Conservation (phyloP, 1,140 invertebrate genomes). For the Anagrus nilaparvatae region DNA sequence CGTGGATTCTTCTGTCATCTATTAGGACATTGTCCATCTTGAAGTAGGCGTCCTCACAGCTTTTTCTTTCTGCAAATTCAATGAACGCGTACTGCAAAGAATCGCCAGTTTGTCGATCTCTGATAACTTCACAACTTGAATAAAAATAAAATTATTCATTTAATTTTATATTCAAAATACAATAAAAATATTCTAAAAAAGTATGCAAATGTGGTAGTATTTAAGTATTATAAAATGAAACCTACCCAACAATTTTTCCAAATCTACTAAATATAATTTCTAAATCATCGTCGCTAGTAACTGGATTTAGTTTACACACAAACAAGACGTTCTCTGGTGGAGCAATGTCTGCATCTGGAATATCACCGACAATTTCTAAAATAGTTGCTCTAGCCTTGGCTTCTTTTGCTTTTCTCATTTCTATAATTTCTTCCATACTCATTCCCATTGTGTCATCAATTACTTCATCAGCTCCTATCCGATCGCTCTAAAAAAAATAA, state of each 20-base stretch:
- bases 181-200: conserved; percentile 15
- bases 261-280: conserved; percentile 98
- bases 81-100: conserved; percentile 99
- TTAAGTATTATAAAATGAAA: conserved; percentile 8
- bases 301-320: conserved; percentile 99
- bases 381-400: conserved; percentile 94
- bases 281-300: conserved; percentile 94
- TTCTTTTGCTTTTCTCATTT: conserved; percentile 84
- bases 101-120: conserved; percentile 85
- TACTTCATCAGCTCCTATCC: conserved; percentile 90
- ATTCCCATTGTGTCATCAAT: conserved; percentile 86
- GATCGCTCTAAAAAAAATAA: conserved; percentile 54
- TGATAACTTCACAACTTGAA: conserved; percentile 88
- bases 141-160: too few relatives aligned
- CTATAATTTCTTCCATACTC: conserved; percentile 71
- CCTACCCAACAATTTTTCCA: conserved; percentile 75
- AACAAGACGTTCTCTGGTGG: conserved; percentile 99
- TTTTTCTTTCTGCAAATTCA: conserved; percentile 90
- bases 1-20: conserved; percentile 96
- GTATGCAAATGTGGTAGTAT: conserved; percentile 2
- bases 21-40: conserved; percentile 99
- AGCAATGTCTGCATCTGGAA: conserved; percentile 93
- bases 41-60: conserved; percentile 97
- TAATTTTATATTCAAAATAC: too few relatives aligned
- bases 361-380: conserved; percentile 96